Evolutionary conservation across 2,113 vertebrate species (phyloP), one percentile per base, ranked within the genome.

Genomic region (Leucopternis melanops): DNA sequence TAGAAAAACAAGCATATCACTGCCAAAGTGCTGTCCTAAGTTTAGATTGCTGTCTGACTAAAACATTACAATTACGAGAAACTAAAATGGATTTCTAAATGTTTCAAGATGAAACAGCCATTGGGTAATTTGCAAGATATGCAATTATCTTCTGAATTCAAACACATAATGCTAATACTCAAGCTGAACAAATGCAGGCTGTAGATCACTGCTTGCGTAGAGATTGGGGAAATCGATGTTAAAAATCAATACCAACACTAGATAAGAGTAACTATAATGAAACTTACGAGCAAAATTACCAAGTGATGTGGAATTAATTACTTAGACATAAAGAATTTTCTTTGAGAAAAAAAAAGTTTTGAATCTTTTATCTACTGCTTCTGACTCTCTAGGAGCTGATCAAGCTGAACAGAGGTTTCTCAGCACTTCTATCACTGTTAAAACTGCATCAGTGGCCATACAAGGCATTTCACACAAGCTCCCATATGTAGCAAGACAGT

Each of bases 51-150:
- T 89, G 87, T 93, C 93, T 97, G 90, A 92, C 90, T 96, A 77
- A 95, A 98, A 98, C 90, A 95, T 92, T 96, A 26, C 95, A 98
- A 98, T 98, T 98, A 97, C 4, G 50, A 97, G 94, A 97, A 97
- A 96, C 91, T 96, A 95, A 97, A 98, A 98, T 92, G 97, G 94
- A 97, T 97, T 97, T 96, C 96, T 97, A 98, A 98, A 94, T 61
- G 87, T 96, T 98, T 97, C 97, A 97, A 98, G 96, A 98, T 96
- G 92, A 98, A 98, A 97, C 75, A 92, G 81, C 77, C 93, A 97
- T 93, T 92, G 95, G 89, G 86, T 49, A 97, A 98, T 96, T 95
- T 94, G 92, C 72, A 96, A 98, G 94, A 92, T 94, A 90, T 65
- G 34, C 92, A 98, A 97, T 97, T 97, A 98, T 92, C 89, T 97